phyloP scores from a whole-genome alignment of 2,888 invertebrate species.

The Gordius sp. region DNA sequence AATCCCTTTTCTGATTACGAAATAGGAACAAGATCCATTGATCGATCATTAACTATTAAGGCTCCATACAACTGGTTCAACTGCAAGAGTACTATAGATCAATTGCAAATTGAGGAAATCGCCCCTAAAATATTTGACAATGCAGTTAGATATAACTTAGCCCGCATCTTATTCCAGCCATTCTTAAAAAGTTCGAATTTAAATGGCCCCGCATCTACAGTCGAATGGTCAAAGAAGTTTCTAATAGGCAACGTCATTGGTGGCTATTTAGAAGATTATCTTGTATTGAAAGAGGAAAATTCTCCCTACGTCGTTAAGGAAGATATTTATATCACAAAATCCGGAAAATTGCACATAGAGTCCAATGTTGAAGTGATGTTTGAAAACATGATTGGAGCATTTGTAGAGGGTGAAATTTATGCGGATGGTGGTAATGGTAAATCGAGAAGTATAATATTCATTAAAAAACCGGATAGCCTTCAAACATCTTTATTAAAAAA shows the following conservation, averaged over 20 bases:
- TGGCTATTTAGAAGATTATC: neutral
- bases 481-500: neutral
- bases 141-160: neutral
- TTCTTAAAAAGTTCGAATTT: neutral
- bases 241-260: neutral
- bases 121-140: neutral
- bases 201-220: neutral
- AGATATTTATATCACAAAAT: neutral
- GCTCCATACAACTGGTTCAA: neutral
- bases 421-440: neutral
- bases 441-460: neutral
- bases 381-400: neutral
- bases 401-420: slow-evolving; percentile 6
- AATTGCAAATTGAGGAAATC: neutral
- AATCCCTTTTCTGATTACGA: slow-evolving; percentile 8
- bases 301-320: neutral
- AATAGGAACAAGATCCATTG: neutral
- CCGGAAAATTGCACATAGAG: neutral
- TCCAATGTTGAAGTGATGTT: neutral
- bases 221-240: neutral
- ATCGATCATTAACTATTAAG: neutral
- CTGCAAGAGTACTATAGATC: neutral
- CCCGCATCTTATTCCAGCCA: neutral
- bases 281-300: neutral
- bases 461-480: neutral